phyloP scores from a whole-genome alignment of 2,888 invertebrate species.

The Pemphredon lugubris region DNA sequence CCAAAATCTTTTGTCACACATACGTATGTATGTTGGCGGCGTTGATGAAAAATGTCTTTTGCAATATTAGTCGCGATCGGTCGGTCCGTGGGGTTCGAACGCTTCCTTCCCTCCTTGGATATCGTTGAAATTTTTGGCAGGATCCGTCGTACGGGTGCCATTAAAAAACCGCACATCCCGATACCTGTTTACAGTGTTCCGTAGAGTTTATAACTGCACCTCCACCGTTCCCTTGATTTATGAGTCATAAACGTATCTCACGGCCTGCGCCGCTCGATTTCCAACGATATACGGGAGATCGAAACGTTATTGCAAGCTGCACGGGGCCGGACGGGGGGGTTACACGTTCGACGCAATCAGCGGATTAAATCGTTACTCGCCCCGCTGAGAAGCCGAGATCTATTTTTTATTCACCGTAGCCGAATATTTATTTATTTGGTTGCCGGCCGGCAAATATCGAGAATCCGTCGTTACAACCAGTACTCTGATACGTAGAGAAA shows the following conservation, averaged over 20 bases:
- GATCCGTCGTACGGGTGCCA: conserved; percentile 18
- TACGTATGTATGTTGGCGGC: no score
- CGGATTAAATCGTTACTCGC: conserved; percentile 54
- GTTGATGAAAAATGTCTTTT: no score
- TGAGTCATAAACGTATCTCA: conserved; percentile 61
- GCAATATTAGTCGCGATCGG: no score
- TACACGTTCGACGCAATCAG: conserved; percentile 47
- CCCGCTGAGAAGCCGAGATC: conserved; percentile 15
- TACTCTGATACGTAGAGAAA: no score
- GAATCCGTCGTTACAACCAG: no score
- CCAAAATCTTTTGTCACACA: no score
- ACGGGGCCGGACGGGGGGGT: no score
- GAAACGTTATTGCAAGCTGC: conserved; percentile 51
- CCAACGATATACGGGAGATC: conserved; percentile 58
- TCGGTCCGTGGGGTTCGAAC: no score
- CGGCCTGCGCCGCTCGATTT: conserved; percentile 55
- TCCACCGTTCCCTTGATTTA: conserved; percentile 54
- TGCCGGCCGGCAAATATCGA: not conserved
- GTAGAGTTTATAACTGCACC: conserved; percentile 55
- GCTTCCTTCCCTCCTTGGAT: not conserved
- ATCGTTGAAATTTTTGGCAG: conserved; percentile 24
- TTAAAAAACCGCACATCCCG: conserved; percentile 56
- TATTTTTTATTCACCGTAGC: conserved; percentile 50
- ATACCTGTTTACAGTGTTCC: conserved; percentile 64
- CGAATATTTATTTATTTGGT: not conserved